These are phyloP conservation scores for Trinorchestia longiramus DNA, from an alignment of 1,140 invertebrate genomes.

Conservation along the genomic window DNA sequence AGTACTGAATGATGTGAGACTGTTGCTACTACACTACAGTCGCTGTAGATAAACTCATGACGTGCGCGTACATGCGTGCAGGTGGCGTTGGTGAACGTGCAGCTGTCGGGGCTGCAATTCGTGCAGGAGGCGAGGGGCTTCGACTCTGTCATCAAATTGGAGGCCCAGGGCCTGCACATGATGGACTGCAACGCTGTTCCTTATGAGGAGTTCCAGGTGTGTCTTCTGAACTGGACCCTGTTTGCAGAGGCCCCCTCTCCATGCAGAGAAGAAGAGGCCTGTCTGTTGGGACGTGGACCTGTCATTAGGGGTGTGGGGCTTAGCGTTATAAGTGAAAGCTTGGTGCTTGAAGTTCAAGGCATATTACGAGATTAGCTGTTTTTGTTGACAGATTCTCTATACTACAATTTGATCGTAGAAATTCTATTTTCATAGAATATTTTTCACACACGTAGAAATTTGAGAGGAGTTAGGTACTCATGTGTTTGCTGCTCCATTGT, in stretches of 20 bases:
- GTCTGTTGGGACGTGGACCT: neutral
- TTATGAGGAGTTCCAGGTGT: constrained; percentile 94
- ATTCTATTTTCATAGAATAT: neutral
- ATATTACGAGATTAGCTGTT: no score
- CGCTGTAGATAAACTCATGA: neutral
- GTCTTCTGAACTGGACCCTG: neutral
- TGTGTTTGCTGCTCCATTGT: neutral
- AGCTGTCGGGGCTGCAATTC: constrained; percentile 84
- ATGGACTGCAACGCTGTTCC: constrained; percentile 89
- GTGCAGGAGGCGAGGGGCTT: constrained; percentile 83
- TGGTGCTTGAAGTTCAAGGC: no score
- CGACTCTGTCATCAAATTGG: constrained; percentile 80
- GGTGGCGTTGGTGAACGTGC: constrained; percentile 86
- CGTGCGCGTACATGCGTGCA: constrained; percentile 68
- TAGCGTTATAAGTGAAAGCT: no score
- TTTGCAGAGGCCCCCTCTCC: neutral
- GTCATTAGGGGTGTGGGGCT: no score
- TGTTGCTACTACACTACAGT: neutral
- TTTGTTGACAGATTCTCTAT: no score
- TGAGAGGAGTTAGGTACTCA: neutral
- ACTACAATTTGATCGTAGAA: neutral
- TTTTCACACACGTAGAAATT: no score
- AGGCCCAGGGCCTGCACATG: constrained; percentile 80
- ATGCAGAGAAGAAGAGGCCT: no score
- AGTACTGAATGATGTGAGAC: neutral